phyloP scores from a whole-genome alignment of 2,888 invertebrate species.

The Sycophila texana region DNA sequence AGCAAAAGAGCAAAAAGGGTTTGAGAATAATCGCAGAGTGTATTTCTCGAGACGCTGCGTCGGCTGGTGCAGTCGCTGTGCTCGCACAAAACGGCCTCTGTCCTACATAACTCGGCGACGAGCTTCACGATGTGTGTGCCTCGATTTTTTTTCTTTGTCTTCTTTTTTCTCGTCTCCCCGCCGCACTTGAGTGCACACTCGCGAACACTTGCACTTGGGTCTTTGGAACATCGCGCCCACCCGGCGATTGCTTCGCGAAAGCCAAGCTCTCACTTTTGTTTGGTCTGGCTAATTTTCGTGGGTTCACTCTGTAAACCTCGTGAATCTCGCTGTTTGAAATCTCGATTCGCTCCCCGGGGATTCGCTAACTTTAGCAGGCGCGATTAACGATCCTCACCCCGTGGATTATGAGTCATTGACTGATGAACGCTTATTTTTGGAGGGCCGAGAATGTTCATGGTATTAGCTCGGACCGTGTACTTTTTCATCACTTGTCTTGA shows the following conservation, averaged over 20 bases:
- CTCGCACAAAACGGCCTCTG: constrained; percentile 61
- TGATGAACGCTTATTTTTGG: constrained; percentile 18
- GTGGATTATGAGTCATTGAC: constrained; percentile 22
- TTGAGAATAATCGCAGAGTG: too few species aligned
- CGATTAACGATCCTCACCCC: constrained; percentile 19
- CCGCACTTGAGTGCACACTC: background rate
- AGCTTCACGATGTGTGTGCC: constrained; percentile 48
- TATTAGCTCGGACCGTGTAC: background rate
- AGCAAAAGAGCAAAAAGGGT: too few species aligned
- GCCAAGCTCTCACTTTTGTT: background rate
- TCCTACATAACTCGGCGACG: constrained; percentile 61
- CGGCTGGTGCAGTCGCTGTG: too few species aligned
- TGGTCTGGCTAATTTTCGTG: background rate
- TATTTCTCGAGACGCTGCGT: too few species aligned
- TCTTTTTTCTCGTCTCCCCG: background rate
- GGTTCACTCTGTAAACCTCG: background rate
- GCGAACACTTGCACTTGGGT: constrained; percentile 1
- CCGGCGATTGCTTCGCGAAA: background rate
- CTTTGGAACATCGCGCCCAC: background rate
- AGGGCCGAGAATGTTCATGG: too few species aligned
- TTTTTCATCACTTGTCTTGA: background rate
- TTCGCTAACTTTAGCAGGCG: constrained; percentile 15
- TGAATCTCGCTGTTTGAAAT: too few species aligned
- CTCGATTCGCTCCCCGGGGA: background rate
- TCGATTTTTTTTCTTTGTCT: background rate